Evolutionary conservation across 64 coral and sea anemone genomes (phyloP).

Genomic region (Cladopsammia gracilis): DNA sequence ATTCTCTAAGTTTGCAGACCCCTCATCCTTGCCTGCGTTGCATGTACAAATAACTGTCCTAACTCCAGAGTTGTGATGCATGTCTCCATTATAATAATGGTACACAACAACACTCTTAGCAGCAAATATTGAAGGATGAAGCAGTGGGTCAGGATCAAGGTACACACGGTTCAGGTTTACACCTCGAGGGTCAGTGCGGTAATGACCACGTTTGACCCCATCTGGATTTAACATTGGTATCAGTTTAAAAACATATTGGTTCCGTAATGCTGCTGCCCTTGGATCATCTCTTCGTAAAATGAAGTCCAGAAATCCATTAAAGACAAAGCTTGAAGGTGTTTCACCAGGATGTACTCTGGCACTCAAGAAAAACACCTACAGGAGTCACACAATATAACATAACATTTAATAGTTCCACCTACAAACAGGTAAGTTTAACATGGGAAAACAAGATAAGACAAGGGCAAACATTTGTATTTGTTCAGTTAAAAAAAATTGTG

Average conservation of each 20-base stretch:
- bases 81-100: slow-evolving; percentile 59
- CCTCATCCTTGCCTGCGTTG: neutral
- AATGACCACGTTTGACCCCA: slow-evolving; percentile 98
- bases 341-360: slow-evolving; percentile 97
- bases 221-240: slow-evolving; percentile 98
- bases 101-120: slow-evolving; percentile 83
- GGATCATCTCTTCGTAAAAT: slow-evolving; percentile 87
- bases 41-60: slow-evolving; percentile 20
- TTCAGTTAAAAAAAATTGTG: too few species aligned
- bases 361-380: slow-evolving; percentile 96
- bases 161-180: slow-evolving; percentile 96
- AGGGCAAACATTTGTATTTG: too few species aligned
- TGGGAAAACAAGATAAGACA: too few species aligned
- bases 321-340: slow-evolving; percentile 98
- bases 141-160: slow-evolving; percentile 78
- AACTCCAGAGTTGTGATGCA: neutral
- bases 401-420: neutral
- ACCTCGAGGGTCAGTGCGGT: slow-evolving; percentile 86
- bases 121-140: slow-evolving; percentile 92
- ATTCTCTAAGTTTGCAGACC: neutral
- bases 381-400: neutral
- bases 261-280: slow-evolving; percentile 69
- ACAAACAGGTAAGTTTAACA: too few species aligned
- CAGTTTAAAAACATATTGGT: slow-evolving; percentile 92
- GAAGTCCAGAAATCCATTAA: slow-evolving; percentile 98